phyloP scores from a whole-genome alignment of 2,797 vertebrate species.

The Protonibea diacanthus region DNA sequence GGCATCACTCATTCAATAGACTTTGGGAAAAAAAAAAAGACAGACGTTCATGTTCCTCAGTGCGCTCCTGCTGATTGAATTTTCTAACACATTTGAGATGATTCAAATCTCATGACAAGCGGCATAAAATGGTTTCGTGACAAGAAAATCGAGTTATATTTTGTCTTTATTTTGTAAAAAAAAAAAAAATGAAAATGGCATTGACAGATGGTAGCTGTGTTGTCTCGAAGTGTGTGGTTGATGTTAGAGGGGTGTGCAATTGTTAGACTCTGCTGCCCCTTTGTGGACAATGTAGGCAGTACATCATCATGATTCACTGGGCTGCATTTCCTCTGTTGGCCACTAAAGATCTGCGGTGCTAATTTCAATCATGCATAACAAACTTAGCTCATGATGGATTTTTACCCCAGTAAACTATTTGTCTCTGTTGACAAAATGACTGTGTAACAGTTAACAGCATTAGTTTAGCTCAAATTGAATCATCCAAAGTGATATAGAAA shows the following conservation, averaged over 20 bases:
- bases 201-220: accelerated
- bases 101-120: not conserved
- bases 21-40: not conserved
- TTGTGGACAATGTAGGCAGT: slow-evolving; percentile 37
- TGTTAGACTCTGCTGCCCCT: slow-evolving; percentile 58
- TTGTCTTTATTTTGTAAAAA: not conserved
- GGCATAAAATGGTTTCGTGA: not conserved
- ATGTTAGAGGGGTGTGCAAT: not conserved
- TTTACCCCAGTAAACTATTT: not conserved
- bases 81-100: not conserved
- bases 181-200: too few relatives aligned
- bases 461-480: not conserved
- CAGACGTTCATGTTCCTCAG: not conserved
- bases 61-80: not conserved
- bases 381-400: not conserved
- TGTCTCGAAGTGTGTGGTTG: not conserved
- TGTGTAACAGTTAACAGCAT: not conserved
- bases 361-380: not conserved
- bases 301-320: not conserved
- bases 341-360: slow-evolving; percentile 33
- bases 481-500: not conserved
- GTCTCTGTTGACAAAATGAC: not conserved
- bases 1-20: slow-evolving; percentile 13
- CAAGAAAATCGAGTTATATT: not conserved
- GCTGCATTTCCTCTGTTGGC: slow-evolving; percentile 35